Percentiles rank a stretch among this genome's conserved stretches.
Conservation (phyloP, 2,888 invertebrate species). For the Dasysyrphus albostriatus region DNA sequence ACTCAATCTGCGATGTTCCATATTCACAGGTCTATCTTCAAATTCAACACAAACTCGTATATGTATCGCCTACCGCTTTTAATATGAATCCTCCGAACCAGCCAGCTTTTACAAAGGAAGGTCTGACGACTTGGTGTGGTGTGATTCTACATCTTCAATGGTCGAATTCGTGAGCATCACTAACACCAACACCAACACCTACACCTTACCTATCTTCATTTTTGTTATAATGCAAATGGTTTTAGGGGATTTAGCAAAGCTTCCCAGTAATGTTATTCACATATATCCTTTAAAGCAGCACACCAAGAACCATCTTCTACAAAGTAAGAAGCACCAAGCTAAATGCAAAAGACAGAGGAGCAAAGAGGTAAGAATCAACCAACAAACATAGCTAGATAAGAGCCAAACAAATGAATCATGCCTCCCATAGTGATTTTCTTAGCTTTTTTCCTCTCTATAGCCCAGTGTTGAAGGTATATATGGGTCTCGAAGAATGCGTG, state of each 20-base stretch:
- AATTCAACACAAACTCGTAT: conserved; percentile 28
- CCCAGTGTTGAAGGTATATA: background rate
- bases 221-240: conserved; percentile 74
- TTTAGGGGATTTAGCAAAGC: conserved; percentile 64
- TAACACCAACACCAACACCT: background rate
- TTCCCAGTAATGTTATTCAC: conserved; percentile 69
- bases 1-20: conserved; percentile 70
- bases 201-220: conserved; percentile 23
- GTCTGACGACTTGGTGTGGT: background rate
- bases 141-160: conserved; percentile 61
- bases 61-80: background rate
- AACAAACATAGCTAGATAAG: background rate
- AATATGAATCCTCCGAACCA: background rate
- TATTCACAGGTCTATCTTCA: conserved; percentile 39
- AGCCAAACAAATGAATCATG: conserved; percentile 9
- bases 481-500: background rate
- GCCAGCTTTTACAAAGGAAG: background rate
- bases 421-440: conserved; percentile 3
- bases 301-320: conserved; percentile 27
- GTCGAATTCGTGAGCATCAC: conserved; percentile 18
- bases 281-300: conserved; percentile 41
- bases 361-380: background rate
- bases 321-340: background rate
- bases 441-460: background rate
- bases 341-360: background rate